Percentiles rank a stretch among this genome's conserved stretches.
Evolutionary conservation across 2,888 invertebrate species (phyloP).

Genomic region (Agriotes lineatus): DNA sequence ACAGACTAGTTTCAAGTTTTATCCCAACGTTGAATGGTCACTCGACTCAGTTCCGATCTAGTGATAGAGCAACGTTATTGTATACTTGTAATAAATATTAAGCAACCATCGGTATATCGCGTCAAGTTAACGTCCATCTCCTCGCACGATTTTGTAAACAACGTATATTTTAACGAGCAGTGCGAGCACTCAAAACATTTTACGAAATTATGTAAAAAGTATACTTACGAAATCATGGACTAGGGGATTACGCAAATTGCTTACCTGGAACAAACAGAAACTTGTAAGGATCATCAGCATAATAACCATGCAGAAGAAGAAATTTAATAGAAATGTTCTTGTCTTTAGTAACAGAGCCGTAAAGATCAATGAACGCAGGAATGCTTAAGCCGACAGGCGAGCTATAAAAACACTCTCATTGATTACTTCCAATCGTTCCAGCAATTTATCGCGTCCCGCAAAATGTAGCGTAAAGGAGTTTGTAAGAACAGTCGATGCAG

Average conservation of each 20-base stretch:
- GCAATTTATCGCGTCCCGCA: conserved; percentile 52
- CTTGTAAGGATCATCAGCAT: neutral
- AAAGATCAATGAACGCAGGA: conserved; percentile 52
- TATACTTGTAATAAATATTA: too few species aligned
- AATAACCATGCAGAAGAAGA: conserved; percentile 21
- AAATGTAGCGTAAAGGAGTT: conserved; percentile 49
- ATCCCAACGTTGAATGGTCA: too few species aligned
- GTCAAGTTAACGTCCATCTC: too few species aligned
- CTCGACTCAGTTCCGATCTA: too few species aligned
- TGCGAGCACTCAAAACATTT: neutral
- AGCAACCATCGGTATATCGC: too few species aligned
- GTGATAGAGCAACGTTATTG: too few species aligned
- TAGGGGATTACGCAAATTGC: neutral
- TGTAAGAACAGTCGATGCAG: conserved; percentile 53
- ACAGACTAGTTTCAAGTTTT: too few species aligned
- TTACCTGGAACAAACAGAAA: conserved; percentile 2
- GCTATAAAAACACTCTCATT: conserved; percentile 54
- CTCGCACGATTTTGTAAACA: too few species aligned
- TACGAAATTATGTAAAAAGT: neutral
- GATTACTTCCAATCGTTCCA: conserved; percentile 53
- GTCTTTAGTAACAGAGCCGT: conserved; percentile 49
- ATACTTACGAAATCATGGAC: neutral
- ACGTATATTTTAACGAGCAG: too few species aligned
- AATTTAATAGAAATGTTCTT: conserved; percentile 40
- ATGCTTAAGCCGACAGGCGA: conserved; percentile 50